Percentiles rank a stretch among this genome's conserved stretches.
These are phyloP conservation scores for Elephantulus edwardii DNA, from an alignment of 2,113 vertebrate species.

Conservation along the genomic window DNA sequence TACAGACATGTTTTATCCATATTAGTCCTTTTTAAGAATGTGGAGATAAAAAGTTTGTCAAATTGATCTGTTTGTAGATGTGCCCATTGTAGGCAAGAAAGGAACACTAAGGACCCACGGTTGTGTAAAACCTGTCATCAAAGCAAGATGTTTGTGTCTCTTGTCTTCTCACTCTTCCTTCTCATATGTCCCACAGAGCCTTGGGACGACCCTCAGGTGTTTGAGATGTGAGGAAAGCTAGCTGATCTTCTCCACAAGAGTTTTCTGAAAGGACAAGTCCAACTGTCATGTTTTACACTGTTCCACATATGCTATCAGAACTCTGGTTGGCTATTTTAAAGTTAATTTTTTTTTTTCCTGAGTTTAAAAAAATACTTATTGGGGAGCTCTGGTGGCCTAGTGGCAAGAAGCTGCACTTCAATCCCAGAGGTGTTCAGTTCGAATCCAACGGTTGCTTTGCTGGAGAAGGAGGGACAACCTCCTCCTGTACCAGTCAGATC, in stretches of 20 bases:
- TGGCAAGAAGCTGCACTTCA: too few species aligned
- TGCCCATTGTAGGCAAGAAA: slow-evolving; percentile 2
- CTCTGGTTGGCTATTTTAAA: background rate
- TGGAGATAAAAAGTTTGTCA: background rate
- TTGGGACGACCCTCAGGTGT: background rate
- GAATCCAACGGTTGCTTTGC: too few species aligned
- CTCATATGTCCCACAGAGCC: background rate
- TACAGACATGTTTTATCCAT: background rate
- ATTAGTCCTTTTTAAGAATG: background rate
- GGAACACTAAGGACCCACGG: background rate
- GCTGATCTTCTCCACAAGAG: background rate
- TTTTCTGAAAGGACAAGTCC: background rate
- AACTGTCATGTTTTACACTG: background rate
- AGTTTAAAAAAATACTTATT: too few species aligned
- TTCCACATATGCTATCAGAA: background rate
- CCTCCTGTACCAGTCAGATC: too few species aligned
- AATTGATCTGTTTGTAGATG: background rate
- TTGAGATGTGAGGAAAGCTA: background rate
- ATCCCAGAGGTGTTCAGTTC: too few species aligned
- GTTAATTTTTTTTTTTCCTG: background rate
- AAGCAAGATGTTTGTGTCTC: background rate
- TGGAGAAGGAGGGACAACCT: too few species aligned
- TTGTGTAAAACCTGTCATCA: background rate
- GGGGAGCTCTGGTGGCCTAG: too few species aligned
- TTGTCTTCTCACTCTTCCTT: background rate